Base-by-base conservation (phyloP, 2,888 invertebrate genomes). In the Polydrusus pterygomalis region DNA sequence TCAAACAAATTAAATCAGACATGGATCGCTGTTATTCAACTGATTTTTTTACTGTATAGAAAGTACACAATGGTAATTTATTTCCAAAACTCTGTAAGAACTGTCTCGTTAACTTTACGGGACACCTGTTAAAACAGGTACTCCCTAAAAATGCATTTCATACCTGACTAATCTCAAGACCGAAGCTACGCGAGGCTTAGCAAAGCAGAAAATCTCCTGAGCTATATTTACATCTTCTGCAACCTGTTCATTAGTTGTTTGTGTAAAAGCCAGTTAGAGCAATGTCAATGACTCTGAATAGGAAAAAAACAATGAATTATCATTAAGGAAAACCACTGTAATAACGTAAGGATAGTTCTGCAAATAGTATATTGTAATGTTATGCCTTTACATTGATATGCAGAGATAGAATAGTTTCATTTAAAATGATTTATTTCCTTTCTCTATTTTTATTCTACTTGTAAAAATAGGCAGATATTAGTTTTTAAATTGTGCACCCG, bases 221-320 rank as follows among this genome's bases (percentile, higher is more conserved):
- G 77, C 77, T 77, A 77, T 74, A 77, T 77, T 77, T 77, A 77
- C 77, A 77, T 77, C 77, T 68, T 38, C 64, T 63, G 58, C 77
- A 77, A 77, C 77, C 77, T 77, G 77, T 77, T 77, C 73, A 77
- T 77, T 77, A 77, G 73, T 18, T 73, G 76, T 69, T 73, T 72
- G 71, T 70, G 47, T 60, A 75, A 75, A 75, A 68, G 71, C 75
- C 71, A 71, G 71, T 75, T 75, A 71, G 71, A 43, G 51, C 70
- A 51, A 75, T 70, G 75, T 75, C 75, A 70, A 70, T 75, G 75
- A 75, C 75, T 68, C 54, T 62, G 67, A 56, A 64, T 45, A 54
- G 25, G 51, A 67, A 75, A 75, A 64, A 67, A 67, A 20, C 34
- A 71, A 63, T 75, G 68, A 75, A 49, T 75, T 67, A 49, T 71